Evolutionary conservation across 2,113 vertebrate species (phyloP).

Genomic region (Pteronura brasiliensis): DNA sequence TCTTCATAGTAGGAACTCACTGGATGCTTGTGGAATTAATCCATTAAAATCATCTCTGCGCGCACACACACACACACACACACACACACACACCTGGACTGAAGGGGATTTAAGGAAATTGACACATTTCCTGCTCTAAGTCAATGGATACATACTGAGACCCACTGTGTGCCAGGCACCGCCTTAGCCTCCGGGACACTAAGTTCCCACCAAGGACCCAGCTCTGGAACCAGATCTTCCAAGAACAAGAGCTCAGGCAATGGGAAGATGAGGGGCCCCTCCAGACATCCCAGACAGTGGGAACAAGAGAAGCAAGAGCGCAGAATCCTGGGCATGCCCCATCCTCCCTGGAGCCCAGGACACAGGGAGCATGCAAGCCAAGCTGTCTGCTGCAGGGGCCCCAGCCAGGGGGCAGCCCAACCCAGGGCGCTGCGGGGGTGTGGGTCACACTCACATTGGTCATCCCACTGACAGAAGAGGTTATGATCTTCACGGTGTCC

Average conservation of each 20-base stretch:
- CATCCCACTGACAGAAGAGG: slow-evolving; percentile 66
- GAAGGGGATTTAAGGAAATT: neutral
- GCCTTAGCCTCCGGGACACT: neutral
- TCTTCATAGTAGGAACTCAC: neutral
- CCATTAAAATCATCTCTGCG: neutral
- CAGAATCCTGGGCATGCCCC: accelerated
- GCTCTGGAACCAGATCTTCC: neutral
- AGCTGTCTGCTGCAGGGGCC: accelerated
- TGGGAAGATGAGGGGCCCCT: neutral
- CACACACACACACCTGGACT: neutral
- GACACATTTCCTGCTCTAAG: neutral
- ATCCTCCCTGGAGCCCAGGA: accelerated
- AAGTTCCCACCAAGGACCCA: neutral
- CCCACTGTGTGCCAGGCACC: neutral
- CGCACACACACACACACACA: neutral
- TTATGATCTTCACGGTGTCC: slow-evolving; percentile 67
- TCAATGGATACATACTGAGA: neutral
- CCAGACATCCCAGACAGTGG: accelerated
- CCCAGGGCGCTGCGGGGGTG: accelerated
- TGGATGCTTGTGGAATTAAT: neutral
- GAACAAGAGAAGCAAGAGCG: neutral
- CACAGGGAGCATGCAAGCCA: accelerated
- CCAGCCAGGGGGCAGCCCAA: accelerated
- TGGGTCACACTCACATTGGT: slow-evolving; percentile 33
- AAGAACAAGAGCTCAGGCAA: neutral